Base-by-base conservation (phyloP, 2,113 vertebrate species). In the Gasterosteus aculeatus region DNA sequence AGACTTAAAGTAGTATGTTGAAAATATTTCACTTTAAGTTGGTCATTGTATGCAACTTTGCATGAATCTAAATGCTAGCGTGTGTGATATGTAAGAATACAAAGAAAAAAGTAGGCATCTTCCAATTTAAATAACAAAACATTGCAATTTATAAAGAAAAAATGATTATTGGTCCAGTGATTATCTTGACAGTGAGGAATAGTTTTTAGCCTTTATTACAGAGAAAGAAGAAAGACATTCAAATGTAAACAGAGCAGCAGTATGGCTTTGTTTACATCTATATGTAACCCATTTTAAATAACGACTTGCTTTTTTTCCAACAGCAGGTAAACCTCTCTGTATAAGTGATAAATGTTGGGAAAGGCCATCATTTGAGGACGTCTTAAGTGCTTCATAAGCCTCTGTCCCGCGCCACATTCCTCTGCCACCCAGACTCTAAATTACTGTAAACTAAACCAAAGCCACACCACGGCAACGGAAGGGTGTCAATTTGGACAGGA, bases 401-500 rank as follows among this genome's bases (percentile, higher is more conserved):
- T 80, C 68, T 29, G 74, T 88, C 80, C 78, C 81, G 59, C 66
- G 80, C 62, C 80, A 49, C 90, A 89, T 91, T 91, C 87, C 88
- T 74, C 70, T 93, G 91, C 92, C 92, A 92, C 90, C 88, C 85
- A 90, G 75, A 87, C 76, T 90, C 79, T 59, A 91, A 91, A 92
- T 89, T 81, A 90, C 87, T 91, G 86, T 86, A 90, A 93, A 88
- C 88, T 75, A 83, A 91, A 83, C 85, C 87, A 78, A 76, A 86
- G 79, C 78, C 80, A 82, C 84, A 78, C 83, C 82, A 73, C 80
- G 78, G 86, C 78, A 90, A 89, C 83, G 83, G 81, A 89, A 89
- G 88, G 86, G 88, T 92, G 91, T 92, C 89, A 87, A 85, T 89
- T 87, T 92, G 84, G 87, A 90, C 76, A 87, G 90, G 89, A 91